Base-by-base conservation (phyloP, 64 coral and sea anemone species). In the Pachyseris speciosa region DNA sequence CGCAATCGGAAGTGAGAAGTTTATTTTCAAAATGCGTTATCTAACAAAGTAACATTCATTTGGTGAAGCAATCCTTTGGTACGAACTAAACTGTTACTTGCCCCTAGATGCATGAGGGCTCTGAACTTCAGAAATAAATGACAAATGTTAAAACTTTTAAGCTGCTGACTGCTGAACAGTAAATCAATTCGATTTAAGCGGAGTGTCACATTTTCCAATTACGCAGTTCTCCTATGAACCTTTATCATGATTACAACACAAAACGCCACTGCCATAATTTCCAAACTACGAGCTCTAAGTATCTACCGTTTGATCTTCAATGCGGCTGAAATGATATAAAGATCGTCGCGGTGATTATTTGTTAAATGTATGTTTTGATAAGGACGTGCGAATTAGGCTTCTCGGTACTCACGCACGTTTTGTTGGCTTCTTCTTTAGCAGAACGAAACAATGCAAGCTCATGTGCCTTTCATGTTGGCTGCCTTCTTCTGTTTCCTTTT, bases 401-500 rank as follows among this genome's bases (percentile, higher is more conserved):
- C 75, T 34, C 7, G 33, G 9, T 40, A 20, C 49, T 78, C 75
- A 79, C 75, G 19, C 47, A 16, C 15, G 13, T 27, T 81, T 55
- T 24, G 49, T 41, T 59, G 34, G 15, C 1, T 8, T 15, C 15
- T 40, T 24, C 31, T 40, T 57, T 28, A 57, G 31, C 37, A 20
- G 32, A 0, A 26, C 77, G 52, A 61, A 59, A 57, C 33, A 10
- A 81, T 81, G 77, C 30, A 61, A 32, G 9, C 33, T 26, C n/a
- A 20, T 19, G 31, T 27, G 33, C 27, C 20, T 13, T 60, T 58
- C 51, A 9, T 37, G 51, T 53, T 81, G 22, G 11, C 32, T 39
- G 52, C 22, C 53, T 33, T 57, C 7, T 22, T 63, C 16, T 81
- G 77, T 22, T 81, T 53, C 22, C 19, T 81, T 81, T 63, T 81